phyloP scores from a whole-genome alignment of 2,888 invertebrate species.

The Xestia sexstrigata region DNA sequence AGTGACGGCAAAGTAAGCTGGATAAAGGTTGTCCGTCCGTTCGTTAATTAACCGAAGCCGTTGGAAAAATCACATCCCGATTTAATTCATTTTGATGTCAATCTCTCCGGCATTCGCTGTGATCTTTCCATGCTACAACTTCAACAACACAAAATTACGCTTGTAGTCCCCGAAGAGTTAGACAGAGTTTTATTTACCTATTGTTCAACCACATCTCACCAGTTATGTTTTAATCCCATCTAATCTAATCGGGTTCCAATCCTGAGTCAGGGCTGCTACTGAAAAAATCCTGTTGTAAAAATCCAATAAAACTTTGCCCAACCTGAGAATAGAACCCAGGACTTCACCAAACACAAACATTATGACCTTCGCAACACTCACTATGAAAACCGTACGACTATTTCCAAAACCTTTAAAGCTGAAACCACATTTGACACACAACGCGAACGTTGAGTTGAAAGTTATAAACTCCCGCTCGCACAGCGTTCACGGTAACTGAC shows the following conservation, averaged over 20 bases:
- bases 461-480: constrained; percentile 44
- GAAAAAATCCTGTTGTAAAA: neutral
- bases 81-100: neutral
- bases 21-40: neutral
- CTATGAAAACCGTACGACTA: neutral
- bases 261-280: neutral
- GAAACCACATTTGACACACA: constrained; percentile 42
- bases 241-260: neutral
- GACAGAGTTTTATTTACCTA: neutral
- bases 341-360: neutral
- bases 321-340: neutral
- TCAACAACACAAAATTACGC: neutral
- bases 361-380: neutral
- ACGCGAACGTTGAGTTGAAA: constrained; percentile 18
- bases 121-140: neutral
- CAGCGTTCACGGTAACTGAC: constrained; percentile 20
- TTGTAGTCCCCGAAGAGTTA: neutral
- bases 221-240: neutral
- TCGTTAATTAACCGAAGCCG: constrained; percentile 6
- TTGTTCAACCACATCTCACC: neutral
- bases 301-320: neutral
- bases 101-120: neutral
- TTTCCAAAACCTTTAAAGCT: constrained; percentile 14
- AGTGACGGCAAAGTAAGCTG: constrained; percentile 6
- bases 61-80: neutral